phyloP scores from a whole-genome alignment of 2,888 invertebrate genomes.

The Schizaphis graminum region DNA sequence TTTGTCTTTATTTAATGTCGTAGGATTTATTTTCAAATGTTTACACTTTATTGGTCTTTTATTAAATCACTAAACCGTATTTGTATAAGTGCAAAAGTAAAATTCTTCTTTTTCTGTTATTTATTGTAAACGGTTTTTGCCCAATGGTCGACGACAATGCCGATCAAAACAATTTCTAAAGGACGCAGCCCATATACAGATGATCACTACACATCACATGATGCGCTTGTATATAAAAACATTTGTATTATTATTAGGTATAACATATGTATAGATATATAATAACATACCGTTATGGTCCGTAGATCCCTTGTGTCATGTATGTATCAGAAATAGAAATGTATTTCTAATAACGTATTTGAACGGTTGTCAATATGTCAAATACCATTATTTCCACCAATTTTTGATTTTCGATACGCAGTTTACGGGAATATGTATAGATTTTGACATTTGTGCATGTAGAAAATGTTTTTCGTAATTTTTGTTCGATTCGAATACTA shows the following conservation, averaged over 20 bases:
- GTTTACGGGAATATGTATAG: not conserved
- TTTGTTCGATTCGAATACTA: not conserved
- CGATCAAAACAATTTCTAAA: constrained; percentile 22
- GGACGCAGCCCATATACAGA: not conserved
- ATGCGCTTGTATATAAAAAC: not conserved
- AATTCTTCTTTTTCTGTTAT: not conserved
- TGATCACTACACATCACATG: not conserved
- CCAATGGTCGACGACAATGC: constrained; percentile 31
- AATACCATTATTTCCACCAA: constrained; percentile 11
- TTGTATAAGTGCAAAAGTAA: not conserved
- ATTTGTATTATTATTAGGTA: constrained; percentile 14
- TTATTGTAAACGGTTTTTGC: not conserved
- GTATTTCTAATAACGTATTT: constrained; percentile 12
- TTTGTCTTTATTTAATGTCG: not conserved
- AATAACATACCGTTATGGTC: constrained; percentile 36
- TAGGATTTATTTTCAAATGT: not conserved
- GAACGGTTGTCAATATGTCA: constrained; percentile 52
- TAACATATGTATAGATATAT: not conserved
- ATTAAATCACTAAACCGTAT: not conserved
- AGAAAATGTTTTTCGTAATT: not conserved
- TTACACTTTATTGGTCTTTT: constrained; percentile 4
- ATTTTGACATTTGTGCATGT: not conserved
- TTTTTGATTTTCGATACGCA: constrained; percentile 1
- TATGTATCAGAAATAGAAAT: constrained; percentile 19
- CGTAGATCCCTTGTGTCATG: not conserved